Evolutionary conservation across 2,888 invertebrate genomes (phyloP), one percentile per base, ranked within the genome.

Genomic region (Cosmorhoe ocellata): DNA sequence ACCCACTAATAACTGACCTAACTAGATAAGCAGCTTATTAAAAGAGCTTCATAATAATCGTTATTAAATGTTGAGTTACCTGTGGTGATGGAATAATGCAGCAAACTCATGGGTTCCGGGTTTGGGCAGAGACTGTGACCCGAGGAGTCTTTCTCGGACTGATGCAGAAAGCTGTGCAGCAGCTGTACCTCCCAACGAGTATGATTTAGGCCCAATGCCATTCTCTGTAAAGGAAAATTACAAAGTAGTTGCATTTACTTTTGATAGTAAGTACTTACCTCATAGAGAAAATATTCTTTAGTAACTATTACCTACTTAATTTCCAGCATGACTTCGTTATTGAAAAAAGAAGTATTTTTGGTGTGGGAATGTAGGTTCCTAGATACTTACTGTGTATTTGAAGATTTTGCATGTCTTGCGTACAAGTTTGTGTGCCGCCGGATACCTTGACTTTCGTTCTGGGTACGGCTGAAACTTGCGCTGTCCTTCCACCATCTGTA

Each of bases 361-460:
- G 3, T 12, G n/a, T 14, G 30, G 31, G 13, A 13, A n/a, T n/a
- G n/a, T n/a, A n/a, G n/a, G n/a, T n/a, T n/a, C n/a, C n/a, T n/a
- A n/a, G n/a, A 27, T 28, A 85, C 92, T 91, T 76, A 93, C 93
- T 93, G 74, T 92, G 91, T 63, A 92, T 93, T 79, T 94, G 94
- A 28, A 94, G 86, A 71, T 95, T 93, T 79, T 94, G 94, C 27
- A 94, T 86, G 70, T 95, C 95, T 66, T 94, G 94, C 27, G 94
- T 95, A 68, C 96, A 94, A 4, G 97, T 97, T 80, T 97, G 97
- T 0, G 97, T 97, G 22, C 97, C 97, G 9, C 97, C 97, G 4
- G 97, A 96, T 18, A 97, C 95, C 89, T 97, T 97, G 26, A 97
- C 95, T 86, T 96, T 96, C 0, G 96, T 95, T 67, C 96, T 91